Base-by-base conservation (phyloP, 2,797 vertebrate species). In the Psittacula echo region DNA sequence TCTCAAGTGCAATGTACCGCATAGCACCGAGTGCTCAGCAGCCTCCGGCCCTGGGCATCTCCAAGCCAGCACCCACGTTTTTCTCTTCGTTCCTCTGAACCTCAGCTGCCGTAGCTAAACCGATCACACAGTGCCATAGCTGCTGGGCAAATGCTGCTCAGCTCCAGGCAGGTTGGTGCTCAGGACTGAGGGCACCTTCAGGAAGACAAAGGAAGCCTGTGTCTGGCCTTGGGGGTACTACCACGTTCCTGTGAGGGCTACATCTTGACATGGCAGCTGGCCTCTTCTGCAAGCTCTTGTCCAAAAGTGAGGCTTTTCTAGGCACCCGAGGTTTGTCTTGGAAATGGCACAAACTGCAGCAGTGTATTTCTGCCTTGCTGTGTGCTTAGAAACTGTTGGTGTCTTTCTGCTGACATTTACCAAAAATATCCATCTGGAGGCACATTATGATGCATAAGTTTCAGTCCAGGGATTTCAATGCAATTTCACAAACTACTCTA, bases 1-100 rank as follows among this genome's bases (percentile, higher is more conserved):
- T 50, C 32, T n/a, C 80, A 74, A 77, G 42, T 24, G 18, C 66
- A 72, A 68, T 2, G 32, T 32, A 3, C 47, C 13, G 9, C 0
- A 0, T 24, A 19, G 41, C 10, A 3, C 54, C n/a, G 10, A 61
- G 20, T 5, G 23, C 62, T 71, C 0, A 2, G 34, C 42, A n/a
- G 3, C 13, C 24, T 53, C 45, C 15, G 12, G 9, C 50, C 30
- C 41, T 21, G 51, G 10, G 4, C 13, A 1, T 29, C 61, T 62
- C 42, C 37, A 61, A 75, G 58, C 23, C 30, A 23, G 13, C 8
- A 23, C 17, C 24, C 24, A 26, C 30, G 18, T 3, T 78, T 72
- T 86, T 26, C 13, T 53, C 34, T 77, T 74, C 4, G 4, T 82
- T 89, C 58, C n/a, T 62, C 42, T 44, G 68, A 74, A 24, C 41